Evolutionary conservation across 2,113 vertebrate species (phyloP).

Genomic region (Pelusios castaneus): DNA sequence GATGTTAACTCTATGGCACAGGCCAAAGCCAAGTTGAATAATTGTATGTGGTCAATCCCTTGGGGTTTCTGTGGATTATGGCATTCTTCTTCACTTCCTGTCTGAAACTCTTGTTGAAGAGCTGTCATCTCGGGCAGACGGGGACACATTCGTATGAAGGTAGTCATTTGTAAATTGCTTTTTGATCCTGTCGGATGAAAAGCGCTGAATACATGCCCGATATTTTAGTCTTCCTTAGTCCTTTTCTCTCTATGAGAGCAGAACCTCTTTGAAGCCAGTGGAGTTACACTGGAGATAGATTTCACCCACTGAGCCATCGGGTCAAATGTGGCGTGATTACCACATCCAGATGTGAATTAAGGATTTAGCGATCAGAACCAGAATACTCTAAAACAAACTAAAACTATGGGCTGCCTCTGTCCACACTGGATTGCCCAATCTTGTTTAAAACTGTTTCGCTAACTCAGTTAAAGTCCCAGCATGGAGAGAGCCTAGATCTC

Average conservation of each 20-base stretch:
- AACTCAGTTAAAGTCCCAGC: slow-evolving; percentile 14
- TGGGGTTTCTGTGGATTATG: neutral
- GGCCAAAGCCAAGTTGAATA: slow-evolving; percentile 8
- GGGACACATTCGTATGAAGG: neutral
- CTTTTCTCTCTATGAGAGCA: neutral
- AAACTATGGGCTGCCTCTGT: slow-evolving; percentile 11
- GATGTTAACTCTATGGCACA: slow-evolving; percentile 35
- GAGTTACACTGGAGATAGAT: neutral
- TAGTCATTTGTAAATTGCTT: neutral
- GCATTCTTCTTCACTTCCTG: neutral
- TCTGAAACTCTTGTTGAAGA: neutral
- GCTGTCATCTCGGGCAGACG: neutral
- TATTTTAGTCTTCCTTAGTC: neutral
- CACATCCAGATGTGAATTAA: neutral
- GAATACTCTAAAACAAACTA: slow-evolving; percentile 16
- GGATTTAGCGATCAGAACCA: slow-evolving; percentile 8
- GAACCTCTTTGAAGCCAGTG: neutral
- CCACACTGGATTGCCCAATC: slow-evolving; percentile 4
- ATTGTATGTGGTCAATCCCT: neutral
- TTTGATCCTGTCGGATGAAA: neutral
- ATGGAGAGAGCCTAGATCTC: slow-evolving; percentile 16
- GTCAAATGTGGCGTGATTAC: neutral
- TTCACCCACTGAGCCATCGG: neutral
- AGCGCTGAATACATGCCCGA: neutral
- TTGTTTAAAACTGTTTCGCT: slow-evolving; percentile 27